Conservation (phyloP, 2,888 invertebrate species). For the Cinara cedri region DNA sequence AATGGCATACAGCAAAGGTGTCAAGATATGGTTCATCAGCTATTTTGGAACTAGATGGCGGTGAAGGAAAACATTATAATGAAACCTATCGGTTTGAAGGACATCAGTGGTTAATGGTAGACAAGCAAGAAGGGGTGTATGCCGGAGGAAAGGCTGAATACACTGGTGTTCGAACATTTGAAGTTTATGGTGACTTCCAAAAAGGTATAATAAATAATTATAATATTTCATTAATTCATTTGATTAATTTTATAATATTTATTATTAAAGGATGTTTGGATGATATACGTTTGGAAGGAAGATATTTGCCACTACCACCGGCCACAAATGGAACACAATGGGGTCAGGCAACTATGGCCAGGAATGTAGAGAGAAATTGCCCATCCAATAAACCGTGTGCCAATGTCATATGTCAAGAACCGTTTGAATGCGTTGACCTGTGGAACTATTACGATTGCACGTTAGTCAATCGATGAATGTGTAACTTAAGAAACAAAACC, state of each 20-base stretch:
- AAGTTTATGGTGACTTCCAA: slow-evolving; percentile 92
- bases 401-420: slow-evolving; percentile 90
- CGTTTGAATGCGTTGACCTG: slow-evolving; percentile 92
- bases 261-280: slow-evolving; percentile 73
- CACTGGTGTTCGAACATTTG: slow-evolving; percentile 90
- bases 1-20: slow-evolving; percentile 94
- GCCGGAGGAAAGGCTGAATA: slow-evolving; percentile 96
- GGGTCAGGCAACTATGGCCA: slow-evolving; percentile 93
- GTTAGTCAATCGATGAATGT: slow-evolving; percentile 70
- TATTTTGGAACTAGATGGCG: slow-evolving; percentile 89
- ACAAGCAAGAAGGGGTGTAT: slow-evolving; percentile 93
- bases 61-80: slow-evolving; percentile 91
- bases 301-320: slow-evolving; percentile 91
- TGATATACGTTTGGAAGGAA: slow-evolving; percentile 88
- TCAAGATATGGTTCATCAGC: slow-evolving; percentile 92
- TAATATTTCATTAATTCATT: neutral
- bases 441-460: slow-evolving; percentile 99
- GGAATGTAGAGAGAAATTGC: slow-evolving; percentile 90
- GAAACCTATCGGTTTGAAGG: slow-evolving; percentile 89
- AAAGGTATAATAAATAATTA: slow-evolving; percentile 69
- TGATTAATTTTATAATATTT: neutral
- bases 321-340: slow-evolving; percentile 95
- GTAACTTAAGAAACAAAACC: too few relatives aligned
- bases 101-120: slow-evolving; percentile 90
- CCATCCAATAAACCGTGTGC: slow-evolving; percentile 94